Conservation (phyloP, 2,797 vertebrate genomes). For the Syndactyla subalaris region DNA sequence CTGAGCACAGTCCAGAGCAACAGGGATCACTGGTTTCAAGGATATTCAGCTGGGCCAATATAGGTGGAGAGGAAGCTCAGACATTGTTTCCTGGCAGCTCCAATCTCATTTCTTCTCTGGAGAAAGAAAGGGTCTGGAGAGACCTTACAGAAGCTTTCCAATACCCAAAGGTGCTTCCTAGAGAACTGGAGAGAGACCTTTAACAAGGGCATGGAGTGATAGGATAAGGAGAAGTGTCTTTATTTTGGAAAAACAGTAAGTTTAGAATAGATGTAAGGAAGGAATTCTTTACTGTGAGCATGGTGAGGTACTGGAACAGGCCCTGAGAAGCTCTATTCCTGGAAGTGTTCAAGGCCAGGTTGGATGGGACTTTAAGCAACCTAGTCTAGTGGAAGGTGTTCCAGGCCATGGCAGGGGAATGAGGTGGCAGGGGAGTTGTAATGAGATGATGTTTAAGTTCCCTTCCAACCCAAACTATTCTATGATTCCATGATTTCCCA, state of each 20-base stretch:
- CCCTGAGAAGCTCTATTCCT: neutral
- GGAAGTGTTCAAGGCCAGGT: neutral
- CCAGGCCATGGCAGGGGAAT: no score
- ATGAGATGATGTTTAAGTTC: neutral
- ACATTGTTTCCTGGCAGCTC: neutral
- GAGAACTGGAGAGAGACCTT: neutral
- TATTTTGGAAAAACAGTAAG: neutral
- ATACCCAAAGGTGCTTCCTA: neutral
- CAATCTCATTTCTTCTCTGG: neutral
- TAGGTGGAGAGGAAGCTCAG: neutral
- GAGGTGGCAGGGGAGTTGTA: fast-evolving
- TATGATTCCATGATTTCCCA: neutral
- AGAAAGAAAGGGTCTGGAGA: neutral
- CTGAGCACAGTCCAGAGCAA: neutral
- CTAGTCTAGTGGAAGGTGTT: neutral
- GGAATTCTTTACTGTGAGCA: neutral
- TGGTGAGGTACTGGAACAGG: neutral
- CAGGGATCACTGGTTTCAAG: neutral
- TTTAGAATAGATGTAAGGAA: neutral
- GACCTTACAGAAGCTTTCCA: neutral
- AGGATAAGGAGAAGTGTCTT: neutral
- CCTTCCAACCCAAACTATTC: neutral
- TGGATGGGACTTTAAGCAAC: neutral
- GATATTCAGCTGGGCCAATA: neutral
- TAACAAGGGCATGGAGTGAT: neutral